These are phyloP conservation scores for Pachypeltis micranthus DNA, from an alignment of 1,140 invertebrate genomes.

Conservation along the genomic window DNA sequence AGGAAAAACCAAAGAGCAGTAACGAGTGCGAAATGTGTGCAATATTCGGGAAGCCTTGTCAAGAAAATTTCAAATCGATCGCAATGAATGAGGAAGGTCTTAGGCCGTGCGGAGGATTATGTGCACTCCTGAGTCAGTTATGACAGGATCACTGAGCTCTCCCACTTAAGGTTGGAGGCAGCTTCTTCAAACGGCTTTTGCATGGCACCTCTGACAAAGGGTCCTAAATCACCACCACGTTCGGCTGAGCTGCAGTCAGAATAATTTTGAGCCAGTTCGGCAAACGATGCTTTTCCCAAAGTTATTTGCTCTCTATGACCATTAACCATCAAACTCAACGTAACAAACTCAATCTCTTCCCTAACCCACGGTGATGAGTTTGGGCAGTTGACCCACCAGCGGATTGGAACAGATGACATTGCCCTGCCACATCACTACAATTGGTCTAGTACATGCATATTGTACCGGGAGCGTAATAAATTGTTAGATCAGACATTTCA, in stretches of 20 bases:
- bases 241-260: slow-evolving; percentile 96
- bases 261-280: slow-evolving; percentile 75
- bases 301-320: slow-evolving; percentile 74
- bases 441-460: no score
- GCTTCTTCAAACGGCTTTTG: slow-evolving; percentile 96
- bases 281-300: slow-evolving; percentile 65
- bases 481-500: no score
- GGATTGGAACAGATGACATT: no score
- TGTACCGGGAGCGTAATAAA: no score
- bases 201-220: slow-evolving; percentile 86
- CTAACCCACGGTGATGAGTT: no score
- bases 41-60: neutral
- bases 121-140: slow-evolving; percentile 92
- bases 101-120: slow-evolving; percentile 86
- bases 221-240: slow-evolving; percentile 87
- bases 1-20: no score
- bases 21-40: no score
- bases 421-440: no score
- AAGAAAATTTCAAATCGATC: neutral
- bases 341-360: no score
- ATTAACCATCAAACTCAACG: no score
- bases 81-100: slow-evolving; percentile 32
- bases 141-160: slow-evolving; percentile 82
- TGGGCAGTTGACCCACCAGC: no score
- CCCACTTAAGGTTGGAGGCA: slow-evolving; percentile 85